Conservation (phyloP, 2,888 invertebrate species). For the Nesidiocoris tenuis region DNA sequence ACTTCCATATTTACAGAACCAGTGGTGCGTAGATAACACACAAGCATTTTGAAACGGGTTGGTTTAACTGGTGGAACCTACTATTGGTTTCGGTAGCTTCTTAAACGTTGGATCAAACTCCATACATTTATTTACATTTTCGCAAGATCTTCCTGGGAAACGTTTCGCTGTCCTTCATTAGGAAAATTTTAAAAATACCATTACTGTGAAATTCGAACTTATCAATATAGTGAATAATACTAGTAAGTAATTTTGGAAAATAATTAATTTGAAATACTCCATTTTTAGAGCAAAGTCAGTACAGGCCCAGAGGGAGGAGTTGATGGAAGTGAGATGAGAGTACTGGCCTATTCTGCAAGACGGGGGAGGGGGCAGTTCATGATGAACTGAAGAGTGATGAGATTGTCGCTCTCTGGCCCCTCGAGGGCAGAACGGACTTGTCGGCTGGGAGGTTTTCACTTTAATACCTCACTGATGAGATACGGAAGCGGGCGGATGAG, state of each 20-base stretch:
- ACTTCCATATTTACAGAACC: no score
- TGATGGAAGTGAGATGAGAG: conserved; percentile 14
- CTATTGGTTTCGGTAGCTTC: no score
- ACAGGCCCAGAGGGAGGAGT: background rate
- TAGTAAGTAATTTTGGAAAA: background rate
- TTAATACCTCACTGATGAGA: conserved; percentile 26
- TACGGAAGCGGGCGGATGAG: conserved; percentile 3
- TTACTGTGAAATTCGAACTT: background rate
- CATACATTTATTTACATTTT: no score
- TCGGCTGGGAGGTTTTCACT: conserved; percentile 33
- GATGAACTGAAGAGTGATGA: conserved; percentile 40
- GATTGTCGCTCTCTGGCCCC: conserved; percentile 14
- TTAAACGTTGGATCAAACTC: no score
- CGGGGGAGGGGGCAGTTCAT: conserved; percentile 5
- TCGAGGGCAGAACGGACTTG: conserved; percentile 21
- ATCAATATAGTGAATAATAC: background rate
- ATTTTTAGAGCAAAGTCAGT: conserved; percentile 10
- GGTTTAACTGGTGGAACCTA: no score
- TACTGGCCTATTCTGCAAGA: background rate
- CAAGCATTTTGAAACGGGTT: no score
- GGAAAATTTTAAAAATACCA: no score
- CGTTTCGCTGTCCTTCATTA: no score
- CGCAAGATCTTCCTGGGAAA: no score
- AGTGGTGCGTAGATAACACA: no score
- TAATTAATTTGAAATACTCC: background rate